Percentiles rank a stretch among this genome's conserved stretches.
phyloP scores from a whole-genome alignment of 2,797 vertebrate genomes.

The Bovichtus diacanthus region DNA sequence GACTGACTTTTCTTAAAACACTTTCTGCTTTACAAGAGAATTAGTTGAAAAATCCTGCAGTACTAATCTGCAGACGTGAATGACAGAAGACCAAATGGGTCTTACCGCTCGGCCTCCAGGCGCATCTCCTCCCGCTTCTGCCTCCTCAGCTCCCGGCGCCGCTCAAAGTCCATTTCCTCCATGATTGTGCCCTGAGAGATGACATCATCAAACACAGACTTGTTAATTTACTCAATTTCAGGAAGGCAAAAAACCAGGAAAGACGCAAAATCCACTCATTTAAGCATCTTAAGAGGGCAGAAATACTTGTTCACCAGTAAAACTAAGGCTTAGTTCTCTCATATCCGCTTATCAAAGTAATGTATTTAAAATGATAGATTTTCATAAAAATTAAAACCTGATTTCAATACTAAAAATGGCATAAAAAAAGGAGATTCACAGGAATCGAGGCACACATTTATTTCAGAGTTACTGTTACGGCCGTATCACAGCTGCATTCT shows the following conservation, averaged over 20 bases:
- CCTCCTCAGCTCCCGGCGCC: conserved; percentile 96
- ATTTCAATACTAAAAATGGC: background rate
- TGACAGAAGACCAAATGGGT: conserved; percentile 6
- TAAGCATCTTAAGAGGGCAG: background rate
- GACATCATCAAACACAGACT: conserved; percentile 71
- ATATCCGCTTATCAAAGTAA: background rate
- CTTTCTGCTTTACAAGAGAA: conserved; percentile 21
- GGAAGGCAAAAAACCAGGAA: conserved; percentile 10
- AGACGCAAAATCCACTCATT: conserved; percentile 9
- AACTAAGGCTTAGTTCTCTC: background rate
- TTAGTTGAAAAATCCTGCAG: conserved; percentile 4
- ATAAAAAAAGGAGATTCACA: background rate
- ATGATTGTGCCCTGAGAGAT: conserved; percentile 85
- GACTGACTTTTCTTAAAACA: conserved; percentile 3
- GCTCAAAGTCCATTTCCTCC: conserved; percentile 98
- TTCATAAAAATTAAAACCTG: background rate
- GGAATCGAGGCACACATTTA: background rate
- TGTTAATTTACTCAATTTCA: conserved; percentile 46
- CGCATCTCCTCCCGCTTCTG: conserved; percentile 99
- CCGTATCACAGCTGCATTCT: background rate
- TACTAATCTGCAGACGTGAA: conserved; percentile 10
- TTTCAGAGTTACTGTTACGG: background rate
- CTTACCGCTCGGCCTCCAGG: conserved; percentile 95
- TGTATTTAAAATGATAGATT: background rate
- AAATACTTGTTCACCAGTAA: background rate